These are phyloP conservation scores for Pelochelys cantorii DNA, from an alignment of 2,797 vertebrate genomes.

Conservation along the genomic window DNA sequence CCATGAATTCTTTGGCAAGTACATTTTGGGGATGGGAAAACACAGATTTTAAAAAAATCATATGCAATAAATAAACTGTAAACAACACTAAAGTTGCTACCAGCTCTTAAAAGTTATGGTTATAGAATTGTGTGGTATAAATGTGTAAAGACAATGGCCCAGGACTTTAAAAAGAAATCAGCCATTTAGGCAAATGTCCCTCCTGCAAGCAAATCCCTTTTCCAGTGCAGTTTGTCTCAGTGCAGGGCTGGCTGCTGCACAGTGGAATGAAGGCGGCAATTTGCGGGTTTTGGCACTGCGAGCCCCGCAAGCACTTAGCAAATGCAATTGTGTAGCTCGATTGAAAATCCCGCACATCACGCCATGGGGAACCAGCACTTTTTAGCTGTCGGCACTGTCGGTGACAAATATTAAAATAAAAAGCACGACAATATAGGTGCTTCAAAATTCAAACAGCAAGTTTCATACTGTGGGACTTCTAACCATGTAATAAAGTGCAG, in stretches of 20 bases:
- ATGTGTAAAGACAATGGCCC: slow-evolving; percentile 29
- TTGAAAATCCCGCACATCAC: slow-evolving; percentile 71
- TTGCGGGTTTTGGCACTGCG: slow-evolving; percentile 62
- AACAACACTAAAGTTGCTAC: background rate
- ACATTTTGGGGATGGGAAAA: slow-evolving; percentile 7
- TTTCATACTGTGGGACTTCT: slow-evolving; percentile 78
- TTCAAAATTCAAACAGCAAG: slow-evolving; percentile 77
- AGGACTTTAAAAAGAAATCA: slow-evolving; percentile 26
- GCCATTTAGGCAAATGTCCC: slow-evolving; percentile 29
- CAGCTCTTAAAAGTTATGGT: background rate
- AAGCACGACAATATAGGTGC: slow-evolving; percentile 79
- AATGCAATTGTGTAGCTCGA: slow-evolving; percentile 71
- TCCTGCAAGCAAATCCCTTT: slow-evolving; percentile 57
- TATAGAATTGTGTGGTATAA: slow-evolving; percentile 14
- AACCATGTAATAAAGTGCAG: slow-evolving; percentile 80
- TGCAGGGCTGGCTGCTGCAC: background rate
- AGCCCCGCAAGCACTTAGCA: slow-evolving; percentile 75
- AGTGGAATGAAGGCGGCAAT: slow-evolving; percentile 68
- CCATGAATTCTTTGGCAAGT: background rate
- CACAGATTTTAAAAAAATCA: background rate
- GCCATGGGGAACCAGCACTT: slow-evolving; percentile 73
- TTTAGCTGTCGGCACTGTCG: slow-evolving; percentile 74
- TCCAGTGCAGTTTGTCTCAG: slow-evolving; percentile 22
- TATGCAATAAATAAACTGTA: background rate
- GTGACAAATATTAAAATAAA: slow-evolving; percentile 79